These are phyloP conservation scores for Sebastes iracundus DNA, from an alignment of 2,797 vertebrate species.

Conservation along the genomic window DNA sequence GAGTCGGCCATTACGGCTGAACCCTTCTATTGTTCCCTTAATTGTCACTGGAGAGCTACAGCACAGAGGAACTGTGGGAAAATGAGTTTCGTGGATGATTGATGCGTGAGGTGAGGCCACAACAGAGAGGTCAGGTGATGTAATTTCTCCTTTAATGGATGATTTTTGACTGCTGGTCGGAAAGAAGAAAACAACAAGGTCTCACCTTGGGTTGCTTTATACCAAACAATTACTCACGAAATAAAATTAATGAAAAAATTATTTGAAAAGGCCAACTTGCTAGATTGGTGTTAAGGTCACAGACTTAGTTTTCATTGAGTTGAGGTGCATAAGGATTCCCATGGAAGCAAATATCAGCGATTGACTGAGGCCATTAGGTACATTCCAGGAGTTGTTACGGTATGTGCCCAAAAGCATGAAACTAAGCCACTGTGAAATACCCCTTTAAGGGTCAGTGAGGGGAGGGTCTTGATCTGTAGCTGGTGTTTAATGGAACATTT, in stretches of 20 bases:
- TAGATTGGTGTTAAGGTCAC: background rate
- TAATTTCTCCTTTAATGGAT: background rate
- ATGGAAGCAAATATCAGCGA: background rate
- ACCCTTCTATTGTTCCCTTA: slow-evolving; percentile 20
- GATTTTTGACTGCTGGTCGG: background rate
- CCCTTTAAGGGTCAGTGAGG: background rate
- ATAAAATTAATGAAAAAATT: background rate
- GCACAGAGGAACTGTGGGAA: slow-evolving; percentile 39
- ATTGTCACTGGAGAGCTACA: slow-evolving; percentile 5
- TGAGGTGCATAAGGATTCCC: background rate
- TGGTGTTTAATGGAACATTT: slow-evolving; percentile 28
- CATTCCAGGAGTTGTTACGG: background rate
- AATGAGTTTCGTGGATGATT: slow-evolving; percentile 15
- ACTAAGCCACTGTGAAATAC: slow-evolving; percentile 11
- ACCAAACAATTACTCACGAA: background rate
- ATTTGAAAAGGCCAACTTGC: background rate
- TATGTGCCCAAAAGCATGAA: slow-evolving; percentile 15
- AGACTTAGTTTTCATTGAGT: background rate
- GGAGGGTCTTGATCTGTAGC: slow-evolving; percentile 3
- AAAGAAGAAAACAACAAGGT: background rate
- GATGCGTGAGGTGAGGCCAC: background rate
- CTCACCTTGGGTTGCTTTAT: background rate
- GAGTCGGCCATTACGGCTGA: slow-evolving; percentile 12
- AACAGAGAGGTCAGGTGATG: background rate
- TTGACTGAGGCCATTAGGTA: background rate